Evolutionary conservation across 1,140 invertebrate genomes (phyloP).

Genomic region (Drosophila sulfurigaster): DNA sequence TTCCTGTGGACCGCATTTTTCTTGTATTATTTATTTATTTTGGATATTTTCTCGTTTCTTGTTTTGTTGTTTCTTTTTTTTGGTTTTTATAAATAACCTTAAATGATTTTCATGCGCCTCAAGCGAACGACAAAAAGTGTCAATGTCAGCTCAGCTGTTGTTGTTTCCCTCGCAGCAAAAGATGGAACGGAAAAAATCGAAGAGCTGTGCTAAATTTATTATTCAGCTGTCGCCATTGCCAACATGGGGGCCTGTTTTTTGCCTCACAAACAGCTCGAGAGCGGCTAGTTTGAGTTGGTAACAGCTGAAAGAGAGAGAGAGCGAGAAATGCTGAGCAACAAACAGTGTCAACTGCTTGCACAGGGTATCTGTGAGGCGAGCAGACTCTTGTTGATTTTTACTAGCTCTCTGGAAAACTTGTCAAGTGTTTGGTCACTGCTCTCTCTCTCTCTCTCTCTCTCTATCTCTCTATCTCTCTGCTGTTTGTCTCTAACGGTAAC

Average conservation of each 20-base stretch:
- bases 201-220: constrained; percentile 79
- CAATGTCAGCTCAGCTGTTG: constrained; percentile 74
- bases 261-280: background rate
- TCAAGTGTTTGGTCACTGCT: constrained; percentile 14
- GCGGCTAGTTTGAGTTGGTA: background rate
- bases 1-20: constrained; percentile 10
- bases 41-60: background rate
- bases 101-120: constrained; percentile 68
- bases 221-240: constrained; percentile 67
- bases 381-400: constrained; percentile 13
- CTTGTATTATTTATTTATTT: constrained; percentile 24
- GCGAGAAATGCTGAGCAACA: background rate
- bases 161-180: background rate
- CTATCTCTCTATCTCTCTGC: constrained; percentile 8
- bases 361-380: background rate
- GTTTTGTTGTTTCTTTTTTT: constrained; percentile 22
- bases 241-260: constrained; percentile 30
- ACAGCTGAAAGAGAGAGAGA: background rate
- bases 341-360: background rate
- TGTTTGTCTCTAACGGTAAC: constrained; percentile 51
- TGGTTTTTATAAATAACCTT: constrained; percentile 75
- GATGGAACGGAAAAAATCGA: constrained; percentile 64
- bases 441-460: constrained; percentile 7
- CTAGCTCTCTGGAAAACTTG: constrained; percentile 12
- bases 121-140: constrained; percentile 72